Evolutionary conservation across 1,140 invertebrate genomes (phyloP).

Genomic region (Colletes gigas): DNA sequence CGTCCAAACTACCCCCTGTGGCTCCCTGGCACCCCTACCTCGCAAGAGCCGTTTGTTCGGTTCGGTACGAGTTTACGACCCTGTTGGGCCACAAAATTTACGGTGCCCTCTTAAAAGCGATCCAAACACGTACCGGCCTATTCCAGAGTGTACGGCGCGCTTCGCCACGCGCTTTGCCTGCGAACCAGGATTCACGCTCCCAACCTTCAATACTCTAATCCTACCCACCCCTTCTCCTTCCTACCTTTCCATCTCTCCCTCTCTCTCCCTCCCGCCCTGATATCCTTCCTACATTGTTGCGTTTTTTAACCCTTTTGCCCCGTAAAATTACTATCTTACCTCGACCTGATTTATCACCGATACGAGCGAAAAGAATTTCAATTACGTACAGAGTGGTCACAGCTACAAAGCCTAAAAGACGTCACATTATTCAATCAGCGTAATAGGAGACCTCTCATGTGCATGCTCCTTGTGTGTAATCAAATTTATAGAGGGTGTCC

Average conservation of each 20-base stretch:
- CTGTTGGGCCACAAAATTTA: constrained; percentile 62
- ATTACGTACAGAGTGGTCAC: background rate
- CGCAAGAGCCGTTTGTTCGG: constrained; percentile 49
- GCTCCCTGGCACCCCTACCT: constrained; percentile 33
- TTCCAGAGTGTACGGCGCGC: constrained; percentile 14
- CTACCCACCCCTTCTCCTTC: background rate
- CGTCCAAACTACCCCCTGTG: constrained; percentile 26
- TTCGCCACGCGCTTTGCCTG: constrained; percentile 39
- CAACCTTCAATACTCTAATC: background rate
- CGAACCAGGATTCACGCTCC: constrained; percentile 6
- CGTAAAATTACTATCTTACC: no score
- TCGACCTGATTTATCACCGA: no score
- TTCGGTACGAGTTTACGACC: constrained; percentile 39
- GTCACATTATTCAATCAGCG: constrained; percentile 5
- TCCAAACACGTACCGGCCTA: constrained; percentile 53
- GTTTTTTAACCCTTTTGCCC: constrained; percentile 2
- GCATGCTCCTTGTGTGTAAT: constrained; percentile 72
- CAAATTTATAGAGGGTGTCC: constrained; percentile 69
- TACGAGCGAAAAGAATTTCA: no score
- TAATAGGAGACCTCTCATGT: constrained; percentile 60
- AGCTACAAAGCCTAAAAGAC: background rate
- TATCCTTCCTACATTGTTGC: background rate
- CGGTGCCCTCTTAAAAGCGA: constrained; percentile 53
- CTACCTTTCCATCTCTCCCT: background rate
- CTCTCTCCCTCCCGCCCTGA: background rate